These are phyloP conservation scores for Ethmia dodecea DNA, from an alignment of 2,888 invertebrate genomes.

Conservation along the genomic window DNA sequence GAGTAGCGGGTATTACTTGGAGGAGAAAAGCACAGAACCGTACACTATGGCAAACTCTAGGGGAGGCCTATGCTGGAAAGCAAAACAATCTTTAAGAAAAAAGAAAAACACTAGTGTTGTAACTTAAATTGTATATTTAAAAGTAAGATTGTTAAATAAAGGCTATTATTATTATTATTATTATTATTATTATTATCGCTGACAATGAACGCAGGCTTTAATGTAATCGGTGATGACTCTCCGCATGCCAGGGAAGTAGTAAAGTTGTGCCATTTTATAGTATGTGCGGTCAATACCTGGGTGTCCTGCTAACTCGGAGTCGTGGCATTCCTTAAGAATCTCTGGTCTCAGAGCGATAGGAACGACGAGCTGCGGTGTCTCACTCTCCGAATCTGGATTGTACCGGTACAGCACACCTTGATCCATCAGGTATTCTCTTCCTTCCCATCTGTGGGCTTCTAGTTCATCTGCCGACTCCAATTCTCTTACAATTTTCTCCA, in stretches of 20 bases:
- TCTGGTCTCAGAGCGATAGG: background rate
- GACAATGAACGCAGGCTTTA: too few relatives aligned
- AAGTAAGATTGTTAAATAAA: too few relatives aligned
- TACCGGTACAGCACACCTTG: background rate
- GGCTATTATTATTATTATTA: too few relatives aligned
- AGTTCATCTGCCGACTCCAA: slow-evolving; percentile 11
- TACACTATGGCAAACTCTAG: too few relatives aligned
- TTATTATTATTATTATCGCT: too few relatives aligned
- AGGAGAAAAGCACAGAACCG: too few relatives aligned
- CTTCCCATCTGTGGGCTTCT: background rate
- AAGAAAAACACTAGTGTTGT: too few relatives aligned
- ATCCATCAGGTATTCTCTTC: background rate
- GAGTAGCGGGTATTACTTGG: too few relatives aligned
- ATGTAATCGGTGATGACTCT: too few relatives aligned
- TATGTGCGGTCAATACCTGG: slow-evolving; percentile 1
- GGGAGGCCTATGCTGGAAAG: too few relatives aligned
- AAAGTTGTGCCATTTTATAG: background rate
- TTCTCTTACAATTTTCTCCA: slow-evolving; percentile 15
- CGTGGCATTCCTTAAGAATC: background rate
- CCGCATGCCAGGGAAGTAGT: background rate
- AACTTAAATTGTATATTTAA: too few relatives aligned
- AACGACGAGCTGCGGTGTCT: background rate
- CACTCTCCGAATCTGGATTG: slow-evolving; percentile 1
- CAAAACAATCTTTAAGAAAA: too few relatives aligned
- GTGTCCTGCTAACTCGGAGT: background rate